These are phyloP conservation scores for Papilio gigon DNA, from an alignment of 2,888 invertebrate species.

Conservation along the genomic window DNA sequence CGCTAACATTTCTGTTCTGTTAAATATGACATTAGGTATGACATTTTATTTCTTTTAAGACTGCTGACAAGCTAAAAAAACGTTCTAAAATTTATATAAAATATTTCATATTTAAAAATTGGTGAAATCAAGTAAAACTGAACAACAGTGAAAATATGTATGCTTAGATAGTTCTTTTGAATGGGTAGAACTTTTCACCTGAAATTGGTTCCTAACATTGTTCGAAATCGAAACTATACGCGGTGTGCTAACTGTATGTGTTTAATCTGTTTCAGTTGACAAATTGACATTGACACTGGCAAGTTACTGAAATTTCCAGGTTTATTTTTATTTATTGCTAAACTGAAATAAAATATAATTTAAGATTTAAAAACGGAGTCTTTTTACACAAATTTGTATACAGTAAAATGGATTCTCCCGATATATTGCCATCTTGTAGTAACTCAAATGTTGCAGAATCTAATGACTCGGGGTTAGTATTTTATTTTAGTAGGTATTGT, in stretches of 20 bases:
- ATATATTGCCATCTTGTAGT: constrained; percentile 52
- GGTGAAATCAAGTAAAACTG: too few relatives aligned
- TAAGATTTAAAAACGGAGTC: not conserved
- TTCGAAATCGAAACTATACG: too few relatives aligned
- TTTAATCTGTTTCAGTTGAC: not conserved
- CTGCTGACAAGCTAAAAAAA: not conserved
- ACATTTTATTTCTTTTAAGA: not conserved
- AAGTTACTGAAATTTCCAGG: not conserved
- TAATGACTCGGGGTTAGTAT: constrained; percentile 42
- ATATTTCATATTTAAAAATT: too few relatives aligned
- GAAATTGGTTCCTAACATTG: too few relatives aligned
- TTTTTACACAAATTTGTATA: not conserved
- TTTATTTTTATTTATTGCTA: constrained; percentile 1
- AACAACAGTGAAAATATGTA: too few relatives aligned
- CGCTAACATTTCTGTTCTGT: constrained; percentile 18
- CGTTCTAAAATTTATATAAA: too few relatives aligned
- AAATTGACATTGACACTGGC: not conserved
- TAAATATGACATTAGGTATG: not conserved
- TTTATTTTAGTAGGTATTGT: not conserved
- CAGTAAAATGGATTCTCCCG: constrained; percentile 56
- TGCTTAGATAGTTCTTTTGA: too few relatives aligned
- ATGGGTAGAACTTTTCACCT: too few relatives aligned
- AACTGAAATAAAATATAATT: not conserved
- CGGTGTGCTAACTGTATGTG: too few relatives aligned
- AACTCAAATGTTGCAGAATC: constrained; percentile 47